Percentiles rank a stretch among this genome's conserved stretches.
Evolutionary conservation across 1,140 invertebrate genomes (phyloP).

Genomic region (Pomacea maculata): DNA sequence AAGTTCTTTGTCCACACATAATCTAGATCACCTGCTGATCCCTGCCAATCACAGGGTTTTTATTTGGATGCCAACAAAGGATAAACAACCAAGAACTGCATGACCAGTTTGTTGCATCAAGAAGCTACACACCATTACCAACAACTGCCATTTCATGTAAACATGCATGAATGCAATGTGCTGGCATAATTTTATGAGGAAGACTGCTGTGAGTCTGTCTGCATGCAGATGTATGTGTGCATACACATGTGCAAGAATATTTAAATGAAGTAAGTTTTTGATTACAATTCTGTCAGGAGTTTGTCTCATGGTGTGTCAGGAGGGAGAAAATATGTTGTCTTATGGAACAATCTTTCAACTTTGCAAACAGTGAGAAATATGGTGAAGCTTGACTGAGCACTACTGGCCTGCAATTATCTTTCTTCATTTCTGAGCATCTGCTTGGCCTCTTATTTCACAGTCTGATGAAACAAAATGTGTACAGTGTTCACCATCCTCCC

Average conservation of each 20-base stretch:
- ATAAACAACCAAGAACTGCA: no score
- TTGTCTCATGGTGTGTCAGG: neutral
- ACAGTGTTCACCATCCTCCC: constrained; percentile 26
- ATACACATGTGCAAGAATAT: no score
- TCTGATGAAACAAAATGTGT: neutral
- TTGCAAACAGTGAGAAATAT: neutral
- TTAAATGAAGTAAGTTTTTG: neutral
- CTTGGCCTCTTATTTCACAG: no score
- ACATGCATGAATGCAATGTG: no score
- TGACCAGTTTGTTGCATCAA: no score
- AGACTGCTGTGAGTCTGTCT: neutral
- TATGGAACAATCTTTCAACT: neutral
- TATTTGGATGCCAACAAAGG: no score
- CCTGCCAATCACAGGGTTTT: no score
- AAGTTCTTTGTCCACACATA: no score
- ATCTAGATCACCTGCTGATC: no score
- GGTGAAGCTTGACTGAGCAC: neutral
- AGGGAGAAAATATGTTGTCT: neutral
- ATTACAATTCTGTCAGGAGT: neutral
- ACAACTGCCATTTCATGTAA: no score
- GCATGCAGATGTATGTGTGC: neutral
- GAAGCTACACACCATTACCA: no score
- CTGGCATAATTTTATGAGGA: no score
- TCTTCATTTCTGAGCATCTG: neutral
- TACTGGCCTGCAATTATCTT: neutral